Evolutionary conservation across 2,888 invertebrate genomes (phyloP), one percentile per base, ranked within the genome.

Genomic region (Podotricha telesiphe): DNA sequence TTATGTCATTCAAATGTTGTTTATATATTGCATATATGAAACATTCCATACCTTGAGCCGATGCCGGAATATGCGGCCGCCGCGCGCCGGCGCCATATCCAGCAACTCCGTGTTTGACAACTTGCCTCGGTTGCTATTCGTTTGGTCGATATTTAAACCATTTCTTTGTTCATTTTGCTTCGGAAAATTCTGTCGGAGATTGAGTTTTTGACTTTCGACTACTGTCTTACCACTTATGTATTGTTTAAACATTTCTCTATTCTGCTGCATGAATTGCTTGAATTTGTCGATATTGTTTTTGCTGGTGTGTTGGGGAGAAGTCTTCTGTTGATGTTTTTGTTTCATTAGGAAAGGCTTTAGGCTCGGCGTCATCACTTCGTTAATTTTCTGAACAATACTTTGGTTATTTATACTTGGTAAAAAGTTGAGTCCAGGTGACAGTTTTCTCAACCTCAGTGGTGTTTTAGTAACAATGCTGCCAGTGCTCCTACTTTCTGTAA

Each of bases 81-180:
- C 88, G 13, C 71, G 76, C 0, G 87, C 89, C 0, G 86, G 82
- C 13, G 85, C 80, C 88, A 88, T 84, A 77, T 89, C 88, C 19
- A 88, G 75, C 72, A 69, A 69, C 10, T 77, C 74, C 0, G 77
- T 75, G 62, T 42, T 68, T 6, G 74, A 81, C 50, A 71, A 67
- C 63, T 59, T n/a, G n/a, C n/a, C 45, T 13, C 20, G 61, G 13
- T 61, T 51, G 17, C 17, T 55, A 6, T 50, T 19, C 0, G 53
- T 53, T 15, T 53, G 20, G n/a, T n/a, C 15, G 7, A 4, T 45
- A 40, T 22, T 20, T 40, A 8, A 1, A 2, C 40, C 13, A 40
- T 20, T 13, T 40, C 15, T 40, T 19, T 13, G n/a, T 10, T 22
- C 37, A 37, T 37, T 10, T 42, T 20, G 22, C 7, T 11, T 45